phyloP scores from a whole-genome alignment of 2,888 invertebrate species.

The Oeneis ivallda region DNA sequence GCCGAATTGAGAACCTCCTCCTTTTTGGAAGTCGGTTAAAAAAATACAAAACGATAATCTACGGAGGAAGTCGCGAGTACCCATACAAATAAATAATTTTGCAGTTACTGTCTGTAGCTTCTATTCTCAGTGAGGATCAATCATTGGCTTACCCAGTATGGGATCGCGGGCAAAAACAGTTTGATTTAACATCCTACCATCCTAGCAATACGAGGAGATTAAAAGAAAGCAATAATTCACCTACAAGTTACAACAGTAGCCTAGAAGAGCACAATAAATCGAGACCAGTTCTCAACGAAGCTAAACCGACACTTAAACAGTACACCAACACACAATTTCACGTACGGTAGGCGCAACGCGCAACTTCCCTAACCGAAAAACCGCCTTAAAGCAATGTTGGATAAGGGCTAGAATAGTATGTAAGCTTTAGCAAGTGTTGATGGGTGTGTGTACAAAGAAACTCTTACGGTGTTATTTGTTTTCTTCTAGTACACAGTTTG shows the following conservation, averaged over 20 bases:
- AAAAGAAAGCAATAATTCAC: constrained; percentile 22
- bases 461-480: constrained; percentile 18
- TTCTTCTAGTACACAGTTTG: constrained; percentile 6
- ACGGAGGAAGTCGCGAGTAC: too few relatives aligned
- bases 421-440: not conserved
- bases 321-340: not conserved
- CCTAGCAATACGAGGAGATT: constrained; percentile 8
- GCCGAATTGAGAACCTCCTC: too few relatives aligned
- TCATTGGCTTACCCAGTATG: not conserved
- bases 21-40: too few relatives aligned
- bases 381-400: not conserved
- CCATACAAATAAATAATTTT: not conserved
- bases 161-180: constrained; percentile 2
- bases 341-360: not conserved
- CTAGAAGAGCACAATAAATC: constrained; percentile 27
- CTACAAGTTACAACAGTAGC: constrained; percentile 12
- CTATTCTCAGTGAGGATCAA: not conserved
- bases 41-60: too few relatives aligned
- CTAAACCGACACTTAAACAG: constrained; percentile 25
- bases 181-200: constrained; percentile 3
- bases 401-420: not conserved
- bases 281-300: constrained; percentile 30
- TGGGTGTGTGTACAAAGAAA: constrained; percentile 7
- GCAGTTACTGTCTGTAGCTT: not conserved
- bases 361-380: not conserved